phyloP scores from a whole-genome alignment of 2,888 invertebrate species.

The Orchestes rusci region DNA sequence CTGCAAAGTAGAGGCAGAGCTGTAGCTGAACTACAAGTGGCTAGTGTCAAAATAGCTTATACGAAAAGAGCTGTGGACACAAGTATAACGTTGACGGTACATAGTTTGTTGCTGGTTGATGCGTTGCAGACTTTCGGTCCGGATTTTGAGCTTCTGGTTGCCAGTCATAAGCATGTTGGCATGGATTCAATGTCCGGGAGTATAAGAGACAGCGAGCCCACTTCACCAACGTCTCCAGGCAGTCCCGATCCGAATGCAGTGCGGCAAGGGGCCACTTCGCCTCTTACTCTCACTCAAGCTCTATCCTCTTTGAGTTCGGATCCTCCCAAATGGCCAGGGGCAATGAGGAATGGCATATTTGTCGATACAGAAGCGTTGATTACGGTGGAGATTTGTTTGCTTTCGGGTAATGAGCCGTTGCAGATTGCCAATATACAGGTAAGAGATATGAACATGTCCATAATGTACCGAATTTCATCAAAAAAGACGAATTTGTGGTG shows the following conservation, averaged over 20 bases:
- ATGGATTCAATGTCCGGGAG: conserved; percentile 94
- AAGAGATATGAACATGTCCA: neutral
- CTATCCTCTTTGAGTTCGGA: conserved; percentile 42
- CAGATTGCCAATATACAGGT: conserved; percentile 75
- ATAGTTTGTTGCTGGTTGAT: conserved; percentile 87
- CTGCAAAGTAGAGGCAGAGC: conserved; percentile 81
- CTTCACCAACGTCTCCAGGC: conserved; percentile 79
- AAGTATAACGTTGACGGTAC: conserved; percentile 77
- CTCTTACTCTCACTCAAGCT: conserved; percentile 51
- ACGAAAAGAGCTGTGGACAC: conserved; percentile 69
- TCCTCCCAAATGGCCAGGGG: conserved; percentile 29
- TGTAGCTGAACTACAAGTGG: conserved; percentile 88
- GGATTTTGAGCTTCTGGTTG: conserved; percentile 89
- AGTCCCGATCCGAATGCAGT: conserved; percentile 53
- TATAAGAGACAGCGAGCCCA: conserved; percentile 85
- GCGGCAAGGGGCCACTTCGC: conserved; percentile 44
- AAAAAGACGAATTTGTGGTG: too few relatives aligned
- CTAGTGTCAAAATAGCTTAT: conserved; percentile 73
- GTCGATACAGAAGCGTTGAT: conserved; percentile 65
- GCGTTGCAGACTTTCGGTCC: conserved; percentile 92
- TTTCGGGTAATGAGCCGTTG: conserved; percentile 46
- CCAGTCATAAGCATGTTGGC: conserved; percentile 90
- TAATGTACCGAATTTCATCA: too few relatives aligned
- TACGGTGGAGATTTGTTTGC: conserved; percentile 73
- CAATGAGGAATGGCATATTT: conserved; percentile 27